Evolutionary conservation across 2,113 vertebrate species (phyloP), one percentile per base, ranked within the genome.

Genomic region (Brachyistius frenatus): DNA sequence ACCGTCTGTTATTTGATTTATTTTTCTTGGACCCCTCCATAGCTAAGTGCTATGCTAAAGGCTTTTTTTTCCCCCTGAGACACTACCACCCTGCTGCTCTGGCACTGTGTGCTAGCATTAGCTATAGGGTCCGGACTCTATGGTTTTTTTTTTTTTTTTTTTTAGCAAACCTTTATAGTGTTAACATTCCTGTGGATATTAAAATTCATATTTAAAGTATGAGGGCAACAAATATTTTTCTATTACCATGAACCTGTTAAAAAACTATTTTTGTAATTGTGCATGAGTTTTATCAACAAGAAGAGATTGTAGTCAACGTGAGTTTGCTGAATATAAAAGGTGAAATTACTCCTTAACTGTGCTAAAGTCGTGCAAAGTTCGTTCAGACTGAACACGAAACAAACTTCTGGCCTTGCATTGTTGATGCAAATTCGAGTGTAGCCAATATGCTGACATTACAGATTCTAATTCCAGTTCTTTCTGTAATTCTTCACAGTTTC

Each of bases 141-240:
- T 33, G 33, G 41, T 44, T 65, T 37, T 23, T 23, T 47, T 44
- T 65, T 37, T 23, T 23, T 1, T 23, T 23, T 23, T 23, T 23
- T 23, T 23, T 23, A 23, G 23, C 23, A 23, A 23, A 23, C 23
- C 23, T 23, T 23, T 23, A 23, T 23, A 23, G 23, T 23, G 23
- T 23, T 23, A 23, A 23, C 23, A 23, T 70, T 76, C 55, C 67
- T 75, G 89, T 73, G 72, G 57, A 94, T 96, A 94, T 95, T 96
- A 93, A 96, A 96, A 95, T 96, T 93, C 14, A 23, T 23, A 23
- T 23, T 23, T 23, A 23, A 23, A 23, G 23, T 23, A 23, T 23
- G 23, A 23, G 23, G 23, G 23, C 23, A 23, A 23, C 23, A 23
- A 23, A 23, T 85, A 84, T 86, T 78, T 86, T 88, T 64, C 86